phyloP scores from a whole-genome alignment of 2,888 invertebrate genomes.

The Lochmaea capreae region DNA sequence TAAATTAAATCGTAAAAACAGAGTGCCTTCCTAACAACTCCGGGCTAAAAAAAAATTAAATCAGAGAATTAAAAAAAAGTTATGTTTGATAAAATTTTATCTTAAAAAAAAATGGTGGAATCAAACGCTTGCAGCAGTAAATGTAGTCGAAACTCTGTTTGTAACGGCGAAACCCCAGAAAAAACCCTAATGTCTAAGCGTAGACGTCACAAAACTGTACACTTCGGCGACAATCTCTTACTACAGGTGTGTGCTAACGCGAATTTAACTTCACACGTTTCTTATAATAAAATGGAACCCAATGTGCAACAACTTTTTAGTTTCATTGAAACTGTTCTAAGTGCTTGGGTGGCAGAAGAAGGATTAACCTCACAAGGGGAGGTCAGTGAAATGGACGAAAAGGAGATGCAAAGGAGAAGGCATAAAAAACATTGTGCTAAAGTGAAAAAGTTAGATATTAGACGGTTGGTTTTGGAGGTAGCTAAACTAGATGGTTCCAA shows the following conservation, averaged over 20 bases:
- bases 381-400: constrained; percentile 79
- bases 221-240: constrained; percentile 81
- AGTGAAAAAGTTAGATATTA: constrained; percentile 76
- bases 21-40: constrained; percentile 58
- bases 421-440: constrained; percentile 74
- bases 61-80: constrained; percentile 42
- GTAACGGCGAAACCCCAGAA: constrained; percentile 62
- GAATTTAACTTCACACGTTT: constrained; percentile 67
- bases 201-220: constrained; percentile 81
- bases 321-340: constrained; percentile 83
- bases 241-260: constrained; percentile 81
- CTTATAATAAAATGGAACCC: constrained; percentile 74
- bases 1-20: constrained; percentile 37
- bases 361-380: constrained; percentile 79
- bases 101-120: constrained; percentile 62
- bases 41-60: constrained; percentile 41
- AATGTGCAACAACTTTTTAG: constrained; percentile 85
- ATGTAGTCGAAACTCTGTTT: constrained; percentile 58
- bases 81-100: constrained; percentile 53
- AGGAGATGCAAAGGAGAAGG: constrained; percentile 70
- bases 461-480: constrained; percentile 77
- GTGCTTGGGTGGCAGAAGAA: constrained; percentile 82
- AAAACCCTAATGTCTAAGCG: constrained; percentile 72
- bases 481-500: constrained; percentile 76
- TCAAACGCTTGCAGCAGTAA: constrained; percentile 62